phyloP scores from a whole-genome alignment of 2,888 invertebrate species.

The Zele albiditarsus region DNA sequence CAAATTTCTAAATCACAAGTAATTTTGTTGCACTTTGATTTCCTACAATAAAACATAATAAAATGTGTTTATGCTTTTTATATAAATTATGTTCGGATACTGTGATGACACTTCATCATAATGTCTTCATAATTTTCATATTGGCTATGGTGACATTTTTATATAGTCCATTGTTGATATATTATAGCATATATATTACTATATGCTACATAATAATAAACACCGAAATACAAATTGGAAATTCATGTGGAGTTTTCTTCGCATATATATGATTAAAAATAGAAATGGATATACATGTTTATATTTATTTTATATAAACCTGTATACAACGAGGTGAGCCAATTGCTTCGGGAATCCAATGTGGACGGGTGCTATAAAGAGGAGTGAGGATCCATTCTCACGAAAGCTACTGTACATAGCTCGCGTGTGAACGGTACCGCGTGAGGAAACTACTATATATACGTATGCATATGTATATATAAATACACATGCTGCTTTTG shows the following conservation, averaged over 20 bases:
- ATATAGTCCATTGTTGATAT: too few relatives aligned
- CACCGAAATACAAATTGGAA: neutral
- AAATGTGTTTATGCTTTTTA: too few relatives aligned
- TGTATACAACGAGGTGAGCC: neutral
- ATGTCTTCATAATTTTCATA: too few relatives aligned
- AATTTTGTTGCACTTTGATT: too few relatives aligned
- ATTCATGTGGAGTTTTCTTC: neutral
- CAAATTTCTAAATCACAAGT: too few relatives aligned
- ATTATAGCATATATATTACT: too few relatives aligned
- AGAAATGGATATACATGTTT: neutral
- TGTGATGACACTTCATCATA: too few relatives aligned
- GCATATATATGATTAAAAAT: neutral
- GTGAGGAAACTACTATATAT: conserved; percentile 33
- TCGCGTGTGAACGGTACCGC: conserved; percentile 62
- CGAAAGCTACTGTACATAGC: conserved; percentile 48
- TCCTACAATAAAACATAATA: too few relatives aligned
- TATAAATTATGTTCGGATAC: too few relatives aligned
- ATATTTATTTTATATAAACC: neutral
- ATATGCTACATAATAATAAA: too few relatives aligned
- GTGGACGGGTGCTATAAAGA: conserved; percentile 22
- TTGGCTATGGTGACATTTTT: too few relatives aligned
- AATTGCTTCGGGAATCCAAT: conserved; percentile 28
- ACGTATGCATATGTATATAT: neutral
- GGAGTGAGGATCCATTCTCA: conserved; percentile 46
- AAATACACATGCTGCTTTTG: neutral